Base-by-base conservation (phyloP, 1,140 invertebrate species). In the Liolophura sinensis region DNA sequence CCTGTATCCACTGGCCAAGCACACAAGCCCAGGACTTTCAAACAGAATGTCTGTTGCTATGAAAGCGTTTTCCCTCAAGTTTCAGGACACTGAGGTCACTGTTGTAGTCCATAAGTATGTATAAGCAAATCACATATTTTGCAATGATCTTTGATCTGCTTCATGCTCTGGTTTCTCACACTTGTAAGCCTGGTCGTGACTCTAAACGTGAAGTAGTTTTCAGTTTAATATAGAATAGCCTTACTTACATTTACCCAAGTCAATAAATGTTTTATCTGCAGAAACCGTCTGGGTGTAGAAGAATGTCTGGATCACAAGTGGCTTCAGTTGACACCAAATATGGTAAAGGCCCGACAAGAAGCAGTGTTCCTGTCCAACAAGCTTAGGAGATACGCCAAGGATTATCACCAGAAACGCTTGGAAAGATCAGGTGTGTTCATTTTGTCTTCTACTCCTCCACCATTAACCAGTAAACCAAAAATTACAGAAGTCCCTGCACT, bases 271-370 rank as follows among this genome's bases (percentile, higher is more conserved):
- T 76, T 78, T 68, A 74, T 64, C 86, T 88, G 58, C 74, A 96
- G 94, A 71, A 97, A 98, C 89, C 87, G 97, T 79, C 94, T 96
- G 60, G 90, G 91, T 54, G 90, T 93, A 0, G 95, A 98, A 76
- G 96, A 98, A 84, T 96, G 94, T 76, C 89, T 94, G 75, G 95
- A 98, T 78, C 94, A 98, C 83, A 91, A 95, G 81, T 99, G 97
- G 95, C 85, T 99, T 20, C 87, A 93, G 67, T 91, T 93, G 5
- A 92, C 92, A 3, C 95, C 98, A 79, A 93, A 91, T 78, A 96
- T 97, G 91, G 91, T 95, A 61, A 94, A 92, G 85, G 95, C 94
- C 79, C 87, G 95, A 49, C 94, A 97, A 82, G 87, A 93, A 69
- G 91, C 93, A n/a, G 62, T 76, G 9, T 85, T 85, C 69, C 62